phyloP scores from a whole-genome alignment of 2,113 vertebrate species.

The Mesitornis unicolor region DNA sequence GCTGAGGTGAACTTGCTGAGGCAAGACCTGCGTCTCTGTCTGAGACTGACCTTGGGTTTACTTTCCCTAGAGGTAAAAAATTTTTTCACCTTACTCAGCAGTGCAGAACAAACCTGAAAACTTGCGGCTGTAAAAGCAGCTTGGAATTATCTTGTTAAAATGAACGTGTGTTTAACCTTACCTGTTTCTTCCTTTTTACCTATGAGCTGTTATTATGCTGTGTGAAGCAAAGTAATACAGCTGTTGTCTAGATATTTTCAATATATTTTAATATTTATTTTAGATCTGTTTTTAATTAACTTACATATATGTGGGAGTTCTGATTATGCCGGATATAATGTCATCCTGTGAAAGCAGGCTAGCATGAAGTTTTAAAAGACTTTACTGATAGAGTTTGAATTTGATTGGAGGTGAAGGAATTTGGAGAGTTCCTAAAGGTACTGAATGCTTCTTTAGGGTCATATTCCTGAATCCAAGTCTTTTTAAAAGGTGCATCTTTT shows the following conservation, averaged over 20 bases:
- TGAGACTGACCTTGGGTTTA: background rate
- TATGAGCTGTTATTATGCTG: background rate
- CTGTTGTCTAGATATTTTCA: background rate
- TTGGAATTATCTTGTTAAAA: background rate
- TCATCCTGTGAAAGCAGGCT: background rate
- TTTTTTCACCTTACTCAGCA: background rate
- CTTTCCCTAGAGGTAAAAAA: slow-evolving; percentile 2
- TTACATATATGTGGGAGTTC: background rate
- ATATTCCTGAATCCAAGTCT: background rate
- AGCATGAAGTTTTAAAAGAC: background rate
- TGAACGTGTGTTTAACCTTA: background rate
- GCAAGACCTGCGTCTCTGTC: background rate
- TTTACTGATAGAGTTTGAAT: background rate
- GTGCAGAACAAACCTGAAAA: background rate
- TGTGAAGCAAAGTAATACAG: background rate
- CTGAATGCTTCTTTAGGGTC: background rate
- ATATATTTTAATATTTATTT: background rate
- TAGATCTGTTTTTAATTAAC: background rate
- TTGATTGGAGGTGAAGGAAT: background rate
- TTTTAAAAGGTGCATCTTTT: background rate
- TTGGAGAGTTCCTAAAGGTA: background rate
- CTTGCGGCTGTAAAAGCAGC: background rate
- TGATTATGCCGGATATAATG: background rate
- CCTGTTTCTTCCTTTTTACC: background rate
- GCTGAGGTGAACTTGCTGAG: slow-evolving; percentile 21